Percentiles rank a stretch among this genome's conserved stretches.
Evolutionary conservation across 2,113 vertebrate genomes (phyloP).

Genomic region (Scopus umbretta): DNA sequence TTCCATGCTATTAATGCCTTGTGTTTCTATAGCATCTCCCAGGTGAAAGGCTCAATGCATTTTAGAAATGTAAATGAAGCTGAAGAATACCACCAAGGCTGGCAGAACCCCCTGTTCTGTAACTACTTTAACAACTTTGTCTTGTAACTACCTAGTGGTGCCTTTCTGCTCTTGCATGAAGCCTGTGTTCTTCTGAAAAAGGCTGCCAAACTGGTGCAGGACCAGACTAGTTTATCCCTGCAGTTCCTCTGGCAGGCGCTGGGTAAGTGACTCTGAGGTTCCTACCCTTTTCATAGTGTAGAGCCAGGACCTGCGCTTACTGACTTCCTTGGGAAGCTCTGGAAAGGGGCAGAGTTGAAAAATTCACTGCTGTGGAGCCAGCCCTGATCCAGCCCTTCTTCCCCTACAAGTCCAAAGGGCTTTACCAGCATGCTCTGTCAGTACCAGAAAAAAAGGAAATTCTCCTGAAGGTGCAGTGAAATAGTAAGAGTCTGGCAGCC

Average conservation of each 20-base stretch:
- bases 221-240: constrained; percentile 25
- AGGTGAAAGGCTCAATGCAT: background rate
- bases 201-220: constrained; percentile 18
- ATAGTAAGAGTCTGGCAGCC: background rate
- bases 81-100: background rate
- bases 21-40: background rate
- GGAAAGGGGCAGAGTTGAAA: background rate
- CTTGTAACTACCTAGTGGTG: background rate
- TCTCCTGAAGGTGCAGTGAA: background rate
- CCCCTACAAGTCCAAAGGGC: background rate
- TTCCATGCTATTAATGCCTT: background rate
- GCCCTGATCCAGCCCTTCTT: background rate
- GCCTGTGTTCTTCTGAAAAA: background rate
- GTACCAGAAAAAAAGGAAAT: background rate
- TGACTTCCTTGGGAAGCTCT: background rate
- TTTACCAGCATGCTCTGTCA: background rate
- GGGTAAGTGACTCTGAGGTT: background rate
- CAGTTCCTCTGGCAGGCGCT: background rate
- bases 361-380: background rate
- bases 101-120: background rate
- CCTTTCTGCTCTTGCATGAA: background rate
- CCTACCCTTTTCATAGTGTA: background rate
- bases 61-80: background rate
- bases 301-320: background rate
- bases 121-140: background rate